Percentiles rank a stretch among this genome's conserved stretches.
Evolutionary conservation across 2,888 invertebrate species (phyloP).

Genomic region (Nemotelus pantherinus): DNA sequence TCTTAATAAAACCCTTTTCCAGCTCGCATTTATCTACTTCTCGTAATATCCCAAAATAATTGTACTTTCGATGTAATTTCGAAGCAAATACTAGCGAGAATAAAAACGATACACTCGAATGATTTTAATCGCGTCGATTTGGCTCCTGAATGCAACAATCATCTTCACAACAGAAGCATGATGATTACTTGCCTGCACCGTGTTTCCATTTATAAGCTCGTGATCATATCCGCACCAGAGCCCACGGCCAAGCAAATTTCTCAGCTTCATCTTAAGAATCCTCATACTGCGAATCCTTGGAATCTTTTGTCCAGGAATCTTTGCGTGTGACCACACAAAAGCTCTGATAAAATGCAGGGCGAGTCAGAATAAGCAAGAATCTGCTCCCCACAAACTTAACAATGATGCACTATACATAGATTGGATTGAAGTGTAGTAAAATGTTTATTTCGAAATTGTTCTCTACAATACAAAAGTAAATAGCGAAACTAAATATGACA

Average conservation of each 20-base stretch:
- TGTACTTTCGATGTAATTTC: neutral
- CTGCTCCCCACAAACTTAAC: neutral
- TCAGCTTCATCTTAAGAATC: slow-evolving; percentile 1
- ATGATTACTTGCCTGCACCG: slow-evolving; percentile 19
- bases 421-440: slow-evolving; percentile 24
- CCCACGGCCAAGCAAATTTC: too few relatives aligned
- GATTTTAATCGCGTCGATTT: slow-evolving; percentile 23
- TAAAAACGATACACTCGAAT: neutral
- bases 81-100: neutral
- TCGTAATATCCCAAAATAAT: too few relatives aligned
- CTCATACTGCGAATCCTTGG: slow-evolving; percentile 8
- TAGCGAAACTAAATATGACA: neutral
- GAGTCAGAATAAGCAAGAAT: neutral
- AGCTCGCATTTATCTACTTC: too few relatives aligned
- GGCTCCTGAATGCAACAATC: slow-evolving; percentile 14
- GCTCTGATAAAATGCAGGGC: neutral
- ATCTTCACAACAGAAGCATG: slow-evolving; percentile 2
- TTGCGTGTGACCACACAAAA: slow-evolving; percentile 20
- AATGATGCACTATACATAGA: slow-evolving; percentile 15
- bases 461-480: slow-evolving; percentile 36
- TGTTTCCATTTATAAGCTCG: too few relatives aligned
- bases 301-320: slow-evolving; percentile 9
- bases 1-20: too few relatives aligned
- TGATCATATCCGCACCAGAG: too few relatives aligned
- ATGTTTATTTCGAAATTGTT: slow-evolving; percentile 37